Base-by-base conservation (phyloP, 2,888 invertebrate species). In the Ichneumon xanthorius region DNA sequence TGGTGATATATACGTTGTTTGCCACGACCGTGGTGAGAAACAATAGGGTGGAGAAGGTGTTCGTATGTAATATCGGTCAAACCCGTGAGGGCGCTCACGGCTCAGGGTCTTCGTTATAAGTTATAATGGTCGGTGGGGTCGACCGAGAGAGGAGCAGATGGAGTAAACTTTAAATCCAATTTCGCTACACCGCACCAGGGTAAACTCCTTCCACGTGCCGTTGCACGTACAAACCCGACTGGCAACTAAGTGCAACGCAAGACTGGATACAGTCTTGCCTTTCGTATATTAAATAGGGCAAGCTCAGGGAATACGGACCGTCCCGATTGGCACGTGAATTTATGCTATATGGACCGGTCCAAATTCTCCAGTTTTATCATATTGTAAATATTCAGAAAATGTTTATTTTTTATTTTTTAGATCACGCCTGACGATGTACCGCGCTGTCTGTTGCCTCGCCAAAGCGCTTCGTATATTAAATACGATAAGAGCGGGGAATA, bases 111-210 rank as follows among this genome's bases (percentile, higher is more conserved):
- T 67, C 75, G 84, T 81, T 78, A 81, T 55, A 78, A 75, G 75
- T 78, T 78, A 73, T 81, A 86, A 84, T 75, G 78, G 70, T 63
- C 58, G 53, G 45, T 26, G 71, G 77, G 45, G 70, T 58, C 65
- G 26, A 68, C 40, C 63, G 33, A 71, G 80, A 53, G 73, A 76
- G 45, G 72, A 63, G 30, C 79, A 80, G 82, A 73, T 19, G 81
- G 67, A 50, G 70, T 45, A 85, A 87, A 88, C 85, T 88, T 88
- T 87, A 73, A 88, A 87, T 88, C 84, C 85, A 88, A 86, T 88
- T 88, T 88, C 80, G 70, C 78, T 79, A 58, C 67, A 14, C 71
- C 53, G 73, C 58, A 75, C 63, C 63, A 53, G 73, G 55, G 61
- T 70, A 81, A 81, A 81, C 84, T 85, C 77, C 65, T 65, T 76